Base-by-base conservation (phyloP, 2,888 invertebrate genomes). In the Caenorhabditis imperialis region DNA sequence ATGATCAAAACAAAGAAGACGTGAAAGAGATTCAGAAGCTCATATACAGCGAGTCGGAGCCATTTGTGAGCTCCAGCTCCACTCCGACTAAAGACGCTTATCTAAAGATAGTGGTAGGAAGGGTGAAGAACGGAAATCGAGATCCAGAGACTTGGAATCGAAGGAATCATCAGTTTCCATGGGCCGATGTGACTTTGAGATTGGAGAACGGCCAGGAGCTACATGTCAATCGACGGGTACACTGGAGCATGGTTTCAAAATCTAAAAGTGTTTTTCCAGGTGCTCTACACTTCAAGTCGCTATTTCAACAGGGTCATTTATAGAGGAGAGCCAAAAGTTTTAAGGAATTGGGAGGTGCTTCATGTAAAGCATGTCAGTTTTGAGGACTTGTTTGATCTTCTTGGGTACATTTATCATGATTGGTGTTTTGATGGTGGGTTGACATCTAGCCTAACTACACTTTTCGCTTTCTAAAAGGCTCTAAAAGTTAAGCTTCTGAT, bases 351-450 rank as follows among this genome's bases (percentile, higher is more conserved):
- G 25, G 38, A 48, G 12, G 60, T 60, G n/a, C 27, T 51, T 1
- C 10, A 62, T 16, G 44, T 62, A 18, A 62, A 12, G 7, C 44
- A 50, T 25, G 44, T 62, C 1, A 8, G 18, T 5, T 62, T 53
- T n/a, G 51, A 53, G 18, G 61, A 62, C 37, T 51, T 62, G 8
- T 62, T 53, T 25, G 61, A 62, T 33, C 10, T 62, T 0, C 18
- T 62, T 14, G 61, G 61, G n/a, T 27, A 23, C 25, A 23, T 62
- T 27, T 53, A 53, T 37, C 44, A 62, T 10, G 45, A 44, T 5
- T 62, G 61, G 61, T 16, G 14, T 16, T 62, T 62, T 8, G 23
- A 27, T 20, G 16, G 61, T 62, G 33, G 53, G 35, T 33, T 25
- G 3, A 7, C 14, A n/a, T 40, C 23, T 2, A 14, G 22, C 23